Evolutionary conservation across 2,888 invertebrate genomes (phyloP).

Genomic region (Sialis fuliginosa): DNA sequence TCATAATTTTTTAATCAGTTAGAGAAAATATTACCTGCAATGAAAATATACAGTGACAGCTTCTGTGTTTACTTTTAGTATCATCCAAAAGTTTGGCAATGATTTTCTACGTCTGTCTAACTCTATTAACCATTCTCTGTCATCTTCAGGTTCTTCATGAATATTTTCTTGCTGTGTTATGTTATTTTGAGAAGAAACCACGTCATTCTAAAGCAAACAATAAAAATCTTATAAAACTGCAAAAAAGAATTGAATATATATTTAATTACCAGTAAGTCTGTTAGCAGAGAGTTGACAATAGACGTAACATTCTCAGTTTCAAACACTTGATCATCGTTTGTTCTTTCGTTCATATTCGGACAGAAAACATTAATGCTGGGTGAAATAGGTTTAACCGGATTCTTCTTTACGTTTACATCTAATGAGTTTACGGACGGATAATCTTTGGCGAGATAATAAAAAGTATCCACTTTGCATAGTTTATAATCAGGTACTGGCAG

Average conservation of each 20-base stretch:
- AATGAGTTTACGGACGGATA: constrained; percentile 1
- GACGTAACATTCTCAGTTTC: background rate
- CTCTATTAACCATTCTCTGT: constrained; percentile 34
- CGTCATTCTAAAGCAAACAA: background rate
- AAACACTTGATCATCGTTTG: background rate
- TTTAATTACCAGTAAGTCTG: background rate
- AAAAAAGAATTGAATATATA: background rate
- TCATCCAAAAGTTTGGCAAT: constrained; percentile 54
- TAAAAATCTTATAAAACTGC: background rate
- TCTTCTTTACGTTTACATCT: background rate
- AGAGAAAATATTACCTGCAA: constrained; percentile 29
- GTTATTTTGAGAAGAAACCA: background rate
- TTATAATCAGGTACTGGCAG: constrained; percentile 37
- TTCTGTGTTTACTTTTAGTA: constrained; percentile 37
- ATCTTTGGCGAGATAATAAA: constrained; percentile 39
- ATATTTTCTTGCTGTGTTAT: background rate
- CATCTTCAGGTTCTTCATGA: constrained; percentile 15
- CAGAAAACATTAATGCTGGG: background rate
- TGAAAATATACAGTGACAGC: constrained; percentile 48
- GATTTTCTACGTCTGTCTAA: constrained; percentile 30
- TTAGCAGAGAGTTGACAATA: background rate
- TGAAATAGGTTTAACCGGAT: background rate
- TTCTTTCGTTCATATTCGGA: background rate
- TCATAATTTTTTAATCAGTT: background rate
- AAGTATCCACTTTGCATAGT: constrained; percentile 33